Percentiles rank a stretch among this genome's conserved stretches.
Evolutionary conservation across 2,113 vertebrate genomes (phyloP).

Genomic region (Lycocorax pyrrhopterus): DNA sequence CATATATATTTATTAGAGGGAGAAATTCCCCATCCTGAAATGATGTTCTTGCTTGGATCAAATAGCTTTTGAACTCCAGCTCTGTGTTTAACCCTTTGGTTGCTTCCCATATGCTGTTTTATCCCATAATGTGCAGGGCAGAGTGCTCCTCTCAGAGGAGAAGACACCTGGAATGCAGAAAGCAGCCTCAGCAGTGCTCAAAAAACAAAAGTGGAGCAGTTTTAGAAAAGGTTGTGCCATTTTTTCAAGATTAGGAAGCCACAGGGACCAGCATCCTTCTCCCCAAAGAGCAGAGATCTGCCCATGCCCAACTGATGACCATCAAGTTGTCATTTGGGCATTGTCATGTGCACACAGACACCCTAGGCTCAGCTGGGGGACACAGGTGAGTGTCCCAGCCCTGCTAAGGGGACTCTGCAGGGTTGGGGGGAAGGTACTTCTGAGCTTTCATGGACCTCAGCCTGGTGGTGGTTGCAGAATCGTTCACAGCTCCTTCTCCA

Average conservation of each 20-base stretch:
- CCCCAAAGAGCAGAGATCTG: neutral
- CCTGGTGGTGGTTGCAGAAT: rapidly evolving
- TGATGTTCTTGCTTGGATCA: slow-evolving; percentile 1
- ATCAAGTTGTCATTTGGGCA: neutral
- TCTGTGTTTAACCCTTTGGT: neutral
- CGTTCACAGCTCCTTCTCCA: neutral
- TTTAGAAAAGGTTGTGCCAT: neutral
- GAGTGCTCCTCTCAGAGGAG: neutral
- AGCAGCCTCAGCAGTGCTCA: neutral
- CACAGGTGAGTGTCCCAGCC: neutral
- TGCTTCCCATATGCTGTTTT: neutral
- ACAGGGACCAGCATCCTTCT: rapidly evolving
- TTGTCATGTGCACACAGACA: neutral
- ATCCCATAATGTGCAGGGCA: rapidly evolving
- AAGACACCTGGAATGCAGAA: neutral
- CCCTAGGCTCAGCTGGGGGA: neutral
- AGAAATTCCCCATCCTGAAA: slow-evolving; percentile 40
- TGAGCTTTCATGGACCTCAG: neutral
- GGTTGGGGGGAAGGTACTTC: neutral
- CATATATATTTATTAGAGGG: slow-evolving; percentile 48
- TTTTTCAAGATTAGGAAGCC: neutral
- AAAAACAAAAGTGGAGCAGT: neutral
- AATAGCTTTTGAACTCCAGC: neutral
- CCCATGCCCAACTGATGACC: rapidly evolving
- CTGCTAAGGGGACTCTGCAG: neutral